Evolutionary conservation across 2,113 vertebrate genomes (phyloP).

Genomic region (Tenrec ecaudatus): DNA sequence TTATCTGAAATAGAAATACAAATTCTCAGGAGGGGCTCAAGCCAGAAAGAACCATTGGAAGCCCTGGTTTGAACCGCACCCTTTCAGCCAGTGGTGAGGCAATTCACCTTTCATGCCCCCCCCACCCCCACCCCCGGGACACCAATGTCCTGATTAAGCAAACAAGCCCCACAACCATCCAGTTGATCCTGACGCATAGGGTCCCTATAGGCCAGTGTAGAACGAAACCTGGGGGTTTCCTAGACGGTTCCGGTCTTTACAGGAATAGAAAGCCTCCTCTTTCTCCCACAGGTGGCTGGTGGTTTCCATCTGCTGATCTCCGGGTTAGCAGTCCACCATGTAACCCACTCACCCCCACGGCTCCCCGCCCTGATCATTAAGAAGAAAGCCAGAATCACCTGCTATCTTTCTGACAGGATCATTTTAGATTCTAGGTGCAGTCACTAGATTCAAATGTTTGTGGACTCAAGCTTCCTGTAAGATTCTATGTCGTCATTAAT

Average conservation of each 20-base stretch:
- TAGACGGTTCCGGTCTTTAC: too few species aligned
- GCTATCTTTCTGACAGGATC: background rate
- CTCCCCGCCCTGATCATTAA: too few species aligned
- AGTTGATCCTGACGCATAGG: too few species aligned
- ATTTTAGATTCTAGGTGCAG: background rate
- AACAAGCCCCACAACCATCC: too few species aligned
- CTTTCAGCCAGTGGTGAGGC: background rate
- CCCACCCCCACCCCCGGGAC: too few species aligned
- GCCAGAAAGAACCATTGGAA: background rate
- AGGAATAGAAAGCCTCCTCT: too few species aligned
- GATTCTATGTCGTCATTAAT: background rate
- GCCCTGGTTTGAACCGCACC: background rate
- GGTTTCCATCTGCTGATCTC: too few species aligned
- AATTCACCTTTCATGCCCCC: background rate
- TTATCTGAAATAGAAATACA: background rate
- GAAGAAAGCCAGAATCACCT: background rate
- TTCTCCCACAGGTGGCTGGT: too few species aligned
- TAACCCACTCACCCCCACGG: too few species aligned
- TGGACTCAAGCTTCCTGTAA: slow-evolving; percentile 45
- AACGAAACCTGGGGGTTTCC: too few species aligned
- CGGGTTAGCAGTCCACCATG: background rate
- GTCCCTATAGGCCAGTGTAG: too few species aligned
- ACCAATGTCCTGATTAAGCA: background rate
- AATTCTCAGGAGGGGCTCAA: background rate
- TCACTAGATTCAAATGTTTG: slow-evolving; percentile 37